Evolutionary conservation across 2,797 vertebrate genomes (phyloP).

Genomic region (Zenarchopterus dispar): DNA sequence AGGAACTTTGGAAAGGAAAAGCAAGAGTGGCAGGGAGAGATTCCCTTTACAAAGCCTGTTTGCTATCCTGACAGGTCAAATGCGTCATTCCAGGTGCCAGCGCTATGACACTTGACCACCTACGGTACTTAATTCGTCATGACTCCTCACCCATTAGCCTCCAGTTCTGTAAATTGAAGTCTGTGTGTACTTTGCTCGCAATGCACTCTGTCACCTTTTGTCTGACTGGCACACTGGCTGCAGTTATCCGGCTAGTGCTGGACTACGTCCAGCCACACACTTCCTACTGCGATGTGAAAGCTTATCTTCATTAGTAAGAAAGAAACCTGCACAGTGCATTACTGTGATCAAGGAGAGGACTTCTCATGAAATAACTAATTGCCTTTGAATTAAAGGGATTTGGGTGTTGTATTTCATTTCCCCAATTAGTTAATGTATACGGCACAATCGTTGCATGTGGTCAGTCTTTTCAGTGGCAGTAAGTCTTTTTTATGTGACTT

Average conservation of each 20-base stretch:
- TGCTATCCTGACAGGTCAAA: constrained; percentile 23
- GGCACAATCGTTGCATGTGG: constrained; percentile 5
- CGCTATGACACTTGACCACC: constrained; percentile 57
- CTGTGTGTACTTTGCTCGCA: constrained; percentile 39
- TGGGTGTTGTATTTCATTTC: constrained; percentile 30
- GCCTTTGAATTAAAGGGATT: constrained; percentile 40
- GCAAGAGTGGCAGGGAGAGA: constrained; percentile 16
- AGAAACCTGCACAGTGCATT: constrained; percentile 52
- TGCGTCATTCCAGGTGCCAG: constrained; percentile 59
- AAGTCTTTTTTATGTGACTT: constrained; percentile 13
- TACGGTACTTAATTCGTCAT: constrained; percentile 57
- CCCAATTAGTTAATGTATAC: constrained; percentile 31
- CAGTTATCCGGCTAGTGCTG: constrained; percentile 56
- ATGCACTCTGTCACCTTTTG: constrained; percentile 64
- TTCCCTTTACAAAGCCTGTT: constrained; percentile 35
- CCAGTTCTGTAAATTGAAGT: constrained; percentile 44
- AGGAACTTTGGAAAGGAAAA: constrained; percentile 43
- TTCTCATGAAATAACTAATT: constrained; percentile 41
- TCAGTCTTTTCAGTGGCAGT: constrained; percentile 14
- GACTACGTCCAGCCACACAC: constrained; percentile 58
- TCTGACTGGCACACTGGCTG: constrained; percentile 47
- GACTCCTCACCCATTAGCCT: constrained; percentile 46
- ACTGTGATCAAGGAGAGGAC: constrained; percentile 54
- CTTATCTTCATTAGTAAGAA: constrained; percentile 71
- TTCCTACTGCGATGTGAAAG: constrained; percentile 67